Conservation (phyloP, 2,888 invertebrate species). For the Aphidius colemani region DNA sequence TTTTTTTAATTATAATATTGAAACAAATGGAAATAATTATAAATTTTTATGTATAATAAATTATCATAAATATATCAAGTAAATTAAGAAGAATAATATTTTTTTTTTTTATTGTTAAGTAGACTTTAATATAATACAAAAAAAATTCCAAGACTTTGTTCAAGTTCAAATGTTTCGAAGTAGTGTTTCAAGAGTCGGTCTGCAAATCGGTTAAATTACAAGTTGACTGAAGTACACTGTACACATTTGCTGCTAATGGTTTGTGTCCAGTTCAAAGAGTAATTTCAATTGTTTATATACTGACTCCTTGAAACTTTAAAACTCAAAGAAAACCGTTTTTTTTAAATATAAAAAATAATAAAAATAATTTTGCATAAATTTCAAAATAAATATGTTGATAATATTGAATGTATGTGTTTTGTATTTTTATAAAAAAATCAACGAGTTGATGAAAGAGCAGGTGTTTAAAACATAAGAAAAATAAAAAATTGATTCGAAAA, state of each 20-base stretch:
- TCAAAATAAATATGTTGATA: slow-evolving; percentile 8
- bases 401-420: not conserved
- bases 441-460: slow-evolving; percentile 8
- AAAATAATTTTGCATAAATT: not conserved
- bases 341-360: not conserved
- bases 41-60: too few species aligned
- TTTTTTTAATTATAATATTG: slow-evolving; percentile 1
- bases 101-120: too few species aligned
- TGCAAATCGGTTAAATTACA: slow-evolving; percentile 35
- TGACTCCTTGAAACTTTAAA: not conserved
- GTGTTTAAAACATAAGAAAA: not conserved
- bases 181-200: not conserved
- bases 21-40: not conserved
- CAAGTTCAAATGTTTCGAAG: slow-evolving; percentile 4
- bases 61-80: too few species aligned
- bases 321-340: not conserved
- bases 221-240: slow-evolving; percentile 47
- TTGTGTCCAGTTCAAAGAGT: slow-evolving; percentile 11
- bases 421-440: slow-evolving; percentile 7
- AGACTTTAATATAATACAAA: too few species aligned
- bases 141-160: not conserved
- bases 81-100: too few species aligned
- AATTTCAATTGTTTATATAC: slow-evolving; percentile 7
- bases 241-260: slow-evolving; percentile 35
- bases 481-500: slow-evolving; percentile 6